Evolutionary conservation across 2,113 vertebrate genomes (phyloP), one percentile per base, ranked within the genome.

Genomic region (Neotragus moschatus): DNA sequence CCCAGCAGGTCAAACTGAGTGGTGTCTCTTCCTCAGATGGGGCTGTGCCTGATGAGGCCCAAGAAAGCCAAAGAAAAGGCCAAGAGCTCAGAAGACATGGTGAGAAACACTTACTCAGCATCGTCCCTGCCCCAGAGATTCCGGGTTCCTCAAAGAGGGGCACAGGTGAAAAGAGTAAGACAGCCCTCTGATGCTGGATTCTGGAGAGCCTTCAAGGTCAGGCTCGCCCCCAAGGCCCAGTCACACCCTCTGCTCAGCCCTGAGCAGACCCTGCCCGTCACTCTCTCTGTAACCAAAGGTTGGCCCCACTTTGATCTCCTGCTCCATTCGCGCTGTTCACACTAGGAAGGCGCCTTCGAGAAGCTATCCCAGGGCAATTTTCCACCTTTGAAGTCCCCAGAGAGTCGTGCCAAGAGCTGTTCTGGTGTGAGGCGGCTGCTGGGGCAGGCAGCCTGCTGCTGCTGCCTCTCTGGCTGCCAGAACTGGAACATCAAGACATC

Each of bases 401-500:
- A 98, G 97, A 98, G 97, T 98, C 98, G 98, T 99, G 99, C 99
- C 99, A 99, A 99, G 98, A 98, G 98, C 99, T 98, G 98, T 97
- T 98, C 98, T 98, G 98, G 98, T 97, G 98, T 96, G 98, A 98
- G 98, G 97, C 98, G 98, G 98, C 98, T 97, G 98, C 98, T 98
- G 98, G 98, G 98, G 98, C 98, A 98, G 98, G 98, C 98, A 97
- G 94, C 61, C 98, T 93, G 90, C 97, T 97, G 90, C 96, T 16
- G 82, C 95, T 98, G 98, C 98, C 98, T 98, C 98, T 97, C 98
- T 43, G 93, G 98, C 97, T 98, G 97, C 98, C 98, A 99, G 98
- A 98, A 99, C 99, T 98, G 98, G 98, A 99, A 98, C 98, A 97
- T 98, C 98, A 98, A 99, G 98, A 99, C 99, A 98, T 99, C 99